A percentile compares a stretch with the other conserved stretches of the same genome.
phyloP scores from a whole-genome alignment of 2,113 vertebrate genomes.

The Chroicocephalus ridibundus region DNA sequence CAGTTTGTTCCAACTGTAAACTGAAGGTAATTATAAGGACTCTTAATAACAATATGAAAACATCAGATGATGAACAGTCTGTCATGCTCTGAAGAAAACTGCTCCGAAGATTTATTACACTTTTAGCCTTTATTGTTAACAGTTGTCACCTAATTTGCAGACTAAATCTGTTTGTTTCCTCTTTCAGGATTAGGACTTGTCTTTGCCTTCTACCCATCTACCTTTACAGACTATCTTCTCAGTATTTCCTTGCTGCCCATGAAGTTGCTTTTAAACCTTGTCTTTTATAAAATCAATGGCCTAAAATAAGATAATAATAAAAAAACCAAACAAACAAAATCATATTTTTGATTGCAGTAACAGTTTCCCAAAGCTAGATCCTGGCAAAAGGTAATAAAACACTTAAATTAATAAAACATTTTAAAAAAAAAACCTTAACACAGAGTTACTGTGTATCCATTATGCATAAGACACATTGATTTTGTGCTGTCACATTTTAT shows the following conservation, averaged over 20 bases:
- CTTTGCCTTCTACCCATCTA: not conserved
- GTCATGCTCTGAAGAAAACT: not conserved
- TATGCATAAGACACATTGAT: constrained; percentile 22
- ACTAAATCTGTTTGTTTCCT: not conserved
- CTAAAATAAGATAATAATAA: not conserved
- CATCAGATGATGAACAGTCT: not conserved
- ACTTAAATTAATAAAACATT: not conserved
- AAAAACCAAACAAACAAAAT: not conserved
- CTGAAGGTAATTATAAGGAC: not conserved
- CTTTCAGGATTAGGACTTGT: not conserved
- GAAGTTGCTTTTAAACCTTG: not conserved
- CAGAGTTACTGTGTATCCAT: not conserved
- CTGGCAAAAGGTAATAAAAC: not conserved
- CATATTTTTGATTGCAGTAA: constrained; percentile 2
- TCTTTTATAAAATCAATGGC: not conserved
- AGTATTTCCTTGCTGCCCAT: not conserved
- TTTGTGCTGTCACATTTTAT: constrained; percentile 36
- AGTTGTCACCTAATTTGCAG: not conserved
- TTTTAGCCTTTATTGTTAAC: not conserved
- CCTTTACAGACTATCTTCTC: not conserved
- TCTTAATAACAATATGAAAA: not conserved
- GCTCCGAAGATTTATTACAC: not conserved
- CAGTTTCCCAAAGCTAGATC: not conserved
- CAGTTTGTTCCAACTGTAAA: not conserved
- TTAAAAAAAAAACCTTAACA: not conserved